Evolutionary conservation across 2,888 invertebrate species (phyloP), one percentile per base, ranked within the genome.

Genomic region (Eristalinus aeneus): DNA sequence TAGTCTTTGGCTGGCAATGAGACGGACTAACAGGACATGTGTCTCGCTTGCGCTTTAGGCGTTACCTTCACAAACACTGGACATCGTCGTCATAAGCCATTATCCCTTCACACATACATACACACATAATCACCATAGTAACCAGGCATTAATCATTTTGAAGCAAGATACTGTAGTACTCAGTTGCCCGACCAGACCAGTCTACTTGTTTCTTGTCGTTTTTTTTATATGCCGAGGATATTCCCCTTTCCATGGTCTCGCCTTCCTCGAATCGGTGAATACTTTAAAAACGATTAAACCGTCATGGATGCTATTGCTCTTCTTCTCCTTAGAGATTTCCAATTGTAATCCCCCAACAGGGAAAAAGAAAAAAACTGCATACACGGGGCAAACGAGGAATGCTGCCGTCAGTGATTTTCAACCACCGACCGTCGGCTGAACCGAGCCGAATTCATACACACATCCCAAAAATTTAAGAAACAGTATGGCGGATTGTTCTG

Each of bases 251-350:
- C n/a, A 46, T 46, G n/a, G 36, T 58, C 27, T 27, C 34, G 9
- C 34, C 32, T 72, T 64, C 65, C 68, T 72, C 23, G 68, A 76
- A 68, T 31, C 65, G 74, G 74, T 71, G 75, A 90, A 91, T 91
- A 91, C 91, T 91, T 91, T 91, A 91, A 91, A 90, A 91, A 89
- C 91, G 91, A 91, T 91, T 91, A 91, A 91, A 90, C 89, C 91
- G 91, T 90, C 90, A 89, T 89, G 90, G 89, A 90, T 89, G 90
- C 90, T 91, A 90, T 91, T 90, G 77, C 74, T 36, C 36, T 61
- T 65, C 69, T 72, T 77, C 69, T 72, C 78, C 77, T 76, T 78
- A 34, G 78, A 85, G 76, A 58, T 69, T 87, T 87, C 65, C 61
- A 81, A 69, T 79, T 53, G 64, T 46, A 87, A 76, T 72, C 71